Base-by-base conservation (phyloP, 2,113 vertebrate genomes). In the Callopanchax toddi region DNA sequence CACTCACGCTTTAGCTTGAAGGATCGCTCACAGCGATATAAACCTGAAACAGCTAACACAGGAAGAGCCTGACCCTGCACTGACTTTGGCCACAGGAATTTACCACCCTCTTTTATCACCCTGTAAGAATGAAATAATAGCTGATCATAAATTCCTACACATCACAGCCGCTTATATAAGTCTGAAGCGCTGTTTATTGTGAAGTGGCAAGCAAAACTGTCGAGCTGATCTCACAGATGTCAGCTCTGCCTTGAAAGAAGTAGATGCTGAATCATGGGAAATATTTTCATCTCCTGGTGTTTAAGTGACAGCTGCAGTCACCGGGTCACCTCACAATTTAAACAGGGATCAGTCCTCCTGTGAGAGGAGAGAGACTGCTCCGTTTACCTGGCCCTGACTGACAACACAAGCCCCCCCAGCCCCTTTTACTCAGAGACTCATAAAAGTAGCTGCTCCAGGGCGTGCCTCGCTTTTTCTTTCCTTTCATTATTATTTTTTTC, bases 391-490 rank as follows among this genome's bases (percentile, higher is more conserved):
- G 29, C 44, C 34, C 32, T 4, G 2, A 55, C 34, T 42, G 18
- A 43, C 52, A 46, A 36, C 53, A 62, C 21, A 3, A 26, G 3
- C 26, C 26, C 26, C 6, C 26, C 26, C 3, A 48, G 12, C 11
- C 16, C 26, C 21, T 50, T 57, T 36, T 12, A 26, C 58, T 45
- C 54, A 44, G 57, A 77, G 86, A 76, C 70, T 74, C 77, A 67
- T 70, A 71, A 71, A 25, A 79, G 55, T 78, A 82, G 70, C 61
- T 85, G 82, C 71, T 85, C 56, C 52, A 44, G 50, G 79, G 60
- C 75, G 43, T 61, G 58, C 60, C 58, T 57, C 21, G 46, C 65
- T 48, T 62, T 73, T 25, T 34, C 29, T 44, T 57, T 20, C 42
- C 55, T 56, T 45, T 15, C 21, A 23, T 58, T 26, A 10, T 59